Percentiles rank a stretch among this genome's conserved stretches.
Evolutionary conservation across 2,113 vertebrate species (phyloP).

Genomic region (Gobiocypris rarus): DNA sequence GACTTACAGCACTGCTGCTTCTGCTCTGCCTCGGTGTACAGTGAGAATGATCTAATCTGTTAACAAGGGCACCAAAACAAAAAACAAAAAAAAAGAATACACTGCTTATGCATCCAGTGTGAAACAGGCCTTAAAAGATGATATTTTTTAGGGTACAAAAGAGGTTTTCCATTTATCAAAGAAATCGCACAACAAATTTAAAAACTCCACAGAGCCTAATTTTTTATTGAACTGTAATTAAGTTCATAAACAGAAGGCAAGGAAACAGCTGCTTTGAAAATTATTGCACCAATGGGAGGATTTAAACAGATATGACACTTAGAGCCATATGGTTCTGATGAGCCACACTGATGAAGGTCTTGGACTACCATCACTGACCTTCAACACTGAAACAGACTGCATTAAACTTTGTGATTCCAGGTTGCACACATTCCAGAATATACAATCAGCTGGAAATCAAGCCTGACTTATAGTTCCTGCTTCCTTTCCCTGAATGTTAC

Average conservation of each 20-base stretch:
- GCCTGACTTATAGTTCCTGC: slow-evolving; percentile 16
- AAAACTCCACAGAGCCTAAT: slow-evolving; percentile 4
- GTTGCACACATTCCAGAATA: background rate
- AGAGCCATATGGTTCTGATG: background rate
- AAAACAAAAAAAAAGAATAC: too few species aligned
- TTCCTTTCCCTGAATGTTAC: background rate
- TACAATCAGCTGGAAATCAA: slow-evolving; percentile 11
- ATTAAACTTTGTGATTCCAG: slow-evolving; percentile 8
- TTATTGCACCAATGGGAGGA: background rate
- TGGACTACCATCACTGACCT: slow-evolving; percentile 7
- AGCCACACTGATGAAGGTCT: background rate
- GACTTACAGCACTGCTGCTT: too few species aligned
- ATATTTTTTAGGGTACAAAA: background rate
- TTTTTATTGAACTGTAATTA: background rate
- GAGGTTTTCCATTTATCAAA: background rate
- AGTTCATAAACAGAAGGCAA: background rate
- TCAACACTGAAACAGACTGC: background rate
- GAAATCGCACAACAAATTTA: background rate
- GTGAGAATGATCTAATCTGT: too few species aligned
- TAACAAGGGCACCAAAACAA: too few species aligned
- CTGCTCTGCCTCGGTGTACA: too few species aligned
- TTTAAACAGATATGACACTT: background rate
- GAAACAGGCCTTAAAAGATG: background rate
- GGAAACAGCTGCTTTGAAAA: slow-evolving; percentile 1
- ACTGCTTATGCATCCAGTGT: too few species aligned